Conservation (phyloP, 1,140 invertebrate species). For the Calephelis virginiensis region DNA sequence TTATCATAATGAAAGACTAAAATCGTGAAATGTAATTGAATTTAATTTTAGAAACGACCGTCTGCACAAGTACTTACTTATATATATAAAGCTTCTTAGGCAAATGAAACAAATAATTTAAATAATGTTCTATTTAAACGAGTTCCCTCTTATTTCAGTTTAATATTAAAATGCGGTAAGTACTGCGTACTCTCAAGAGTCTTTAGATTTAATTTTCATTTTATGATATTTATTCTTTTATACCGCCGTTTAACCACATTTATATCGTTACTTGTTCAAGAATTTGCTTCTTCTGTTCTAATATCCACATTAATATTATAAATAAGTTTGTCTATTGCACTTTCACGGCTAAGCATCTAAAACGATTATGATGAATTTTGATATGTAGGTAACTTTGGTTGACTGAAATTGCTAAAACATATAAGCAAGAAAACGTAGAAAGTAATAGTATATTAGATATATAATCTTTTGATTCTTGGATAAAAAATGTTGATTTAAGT, state of each 20-base stretch:
- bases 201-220: slow-evolving; percentile 8
- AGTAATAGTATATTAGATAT: too few species aligned
- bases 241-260: background rate
- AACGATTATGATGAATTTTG: too few species aligned
- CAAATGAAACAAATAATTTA: slow-evolving; percentile 12
- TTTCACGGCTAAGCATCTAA: too few species aligned
- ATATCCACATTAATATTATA: too few species aligned
- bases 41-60: background rate
- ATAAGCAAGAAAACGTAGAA: too few species aligned
- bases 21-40: background rate
- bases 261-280: background rate
- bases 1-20: background rate
- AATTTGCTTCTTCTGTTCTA: background rate
- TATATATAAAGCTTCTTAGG: background rate
- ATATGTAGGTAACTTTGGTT: too few species aligned
- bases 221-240: slow-evolving; percentile 6
- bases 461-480: too few species aligned
- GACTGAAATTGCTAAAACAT: too few species aligned
- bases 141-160: slow-evolving; percentile 1
- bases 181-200: background rate
- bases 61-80: background rate
- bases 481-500: too few species aligned
- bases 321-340: too few species aligned
- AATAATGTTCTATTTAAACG: slow-evolving; percentile 4
- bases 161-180: background rate